Percentiles rank a stretch among this genome's conserved stretches.
These are phyloP conservation scores for Andrena minutula DNA, from an alignment of 2,888 invertebrate species.

Conservation along the genomic window DNA sequence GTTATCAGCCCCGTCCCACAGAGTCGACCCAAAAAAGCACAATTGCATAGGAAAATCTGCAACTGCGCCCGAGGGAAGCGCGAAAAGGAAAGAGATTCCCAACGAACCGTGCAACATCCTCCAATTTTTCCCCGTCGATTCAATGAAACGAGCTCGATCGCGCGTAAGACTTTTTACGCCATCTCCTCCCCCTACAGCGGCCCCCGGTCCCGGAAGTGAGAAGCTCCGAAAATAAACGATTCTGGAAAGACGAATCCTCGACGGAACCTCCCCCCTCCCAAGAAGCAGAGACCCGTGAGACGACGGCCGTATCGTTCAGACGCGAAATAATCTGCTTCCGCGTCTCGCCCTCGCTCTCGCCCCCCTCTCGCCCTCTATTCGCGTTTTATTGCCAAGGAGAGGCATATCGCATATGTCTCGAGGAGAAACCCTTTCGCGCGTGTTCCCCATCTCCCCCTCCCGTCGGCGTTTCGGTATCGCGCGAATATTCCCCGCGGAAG, in stretches of 20 bases:
- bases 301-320: conserved; percentile 50
- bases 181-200: neutral
- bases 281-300: conserved; percentile 27
- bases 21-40: too few species aligned
- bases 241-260: conserved; percentile 26
- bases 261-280: conserved; percentile 5
- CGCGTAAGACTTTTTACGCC: conserved; percentile 39
- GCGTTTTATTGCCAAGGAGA: conserved; percentile 50
- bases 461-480: conserved; percentile 38
- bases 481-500: conserved; percentile 49
- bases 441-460: neutral
- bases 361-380: neutral
- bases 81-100: too few species aligned
- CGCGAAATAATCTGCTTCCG: conserved; percentile 58
- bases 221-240: conserved; percentile 51
- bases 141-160: conserved; percentile 40
- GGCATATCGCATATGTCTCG: conserved; percentile 42
- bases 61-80: too few species aligned
- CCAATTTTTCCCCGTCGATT: neutral
- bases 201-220: conserved; percentile 19
- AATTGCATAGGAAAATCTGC: too few species aligned
- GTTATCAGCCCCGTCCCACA: too few species aligned
- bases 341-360: neutral
- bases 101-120: neutral
- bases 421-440: conserved; percentile 38